Percentiles rank a stretch among this genome's conserved stretches.
These are phyloP conservation scores for Aythya baeri DNA, from an alignment of 2,113 vertebrate genomes.

Conservation along the genomic window DNA sequence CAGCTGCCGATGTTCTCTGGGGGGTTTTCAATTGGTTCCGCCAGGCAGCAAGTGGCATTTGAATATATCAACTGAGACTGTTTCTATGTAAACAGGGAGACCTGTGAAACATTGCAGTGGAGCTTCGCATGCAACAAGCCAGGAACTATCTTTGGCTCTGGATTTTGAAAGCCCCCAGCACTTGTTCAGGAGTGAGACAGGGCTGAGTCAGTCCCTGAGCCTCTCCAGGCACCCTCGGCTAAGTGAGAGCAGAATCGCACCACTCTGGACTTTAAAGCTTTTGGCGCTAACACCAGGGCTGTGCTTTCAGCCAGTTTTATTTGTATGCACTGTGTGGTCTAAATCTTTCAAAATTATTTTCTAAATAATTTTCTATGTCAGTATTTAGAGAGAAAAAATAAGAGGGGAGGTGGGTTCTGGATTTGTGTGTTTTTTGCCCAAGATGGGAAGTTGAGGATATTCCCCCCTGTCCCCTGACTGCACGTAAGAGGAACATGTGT, in stretches of 20 bases:
- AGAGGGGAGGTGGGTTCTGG: neutral
- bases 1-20: neutral
- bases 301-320: neutral
- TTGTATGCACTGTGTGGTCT: accelerated
- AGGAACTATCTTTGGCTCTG: neutral
- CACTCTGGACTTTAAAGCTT: neutral
- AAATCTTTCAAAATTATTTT: neutral
- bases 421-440: neutral
- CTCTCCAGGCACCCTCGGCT: neutral
- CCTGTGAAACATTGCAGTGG: neutral
- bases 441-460: neutral
- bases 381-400: neutral
- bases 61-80: neutral
- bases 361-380: accelerated
- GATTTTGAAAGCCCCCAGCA: neutral
- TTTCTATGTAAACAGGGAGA: neutral
- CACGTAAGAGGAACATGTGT: neutral
- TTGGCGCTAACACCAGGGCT: neutral
- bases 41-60: neutral
- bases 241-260: neutral
- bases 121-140: neutral
- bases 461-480: neutral
- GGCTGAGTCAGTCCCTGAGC: neutral
- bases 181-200: accelerated
- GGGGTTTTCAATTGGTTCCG: neutral